Base-by-base conservation (phyloP, 2,888 invertebrate species). In the Synanthedon andrenaeformis region DNA sequence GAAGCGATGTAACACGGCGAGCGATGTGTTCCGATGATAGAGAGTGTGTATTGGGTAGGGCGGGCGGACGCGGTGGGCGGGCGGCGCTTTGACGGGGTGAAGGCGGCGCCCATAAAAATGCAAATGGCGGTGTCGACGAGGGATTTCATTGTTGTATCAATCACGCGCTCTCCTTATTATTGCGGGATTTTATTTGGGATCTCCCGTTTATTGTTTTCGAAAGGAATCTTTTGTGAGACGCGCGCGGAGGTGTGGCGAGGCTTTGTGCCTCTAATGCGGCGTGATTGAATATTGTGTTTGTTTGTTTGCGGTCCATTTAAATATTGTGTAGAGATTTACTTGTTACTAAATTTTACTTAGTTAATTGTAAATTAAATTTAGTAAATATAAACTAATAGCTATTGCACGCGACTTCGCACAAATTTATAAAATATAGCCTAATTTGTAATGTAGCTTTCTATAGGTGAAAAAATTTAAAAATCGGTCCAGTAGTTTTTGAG, bases 71-170 rank as follows among this genome's bases (percentile, higher is more conserved):
- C 56, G 62, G 60, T 60, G 54, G 58, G 56, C 52, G 63, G 65
- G 62, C 61, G 66, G 64, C 63, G 62, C 59, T 56, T 53, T 59
- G 63, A 59, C 56, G 61, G 61, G 60, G 64, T 56, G 57, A 58
- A 51, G 72, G 73, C 70, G 71, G 71, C 69, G 70, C 73, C 73
- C 76, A 85, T 83, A 84, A 83, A 83, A 79, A 84, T 83, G 83
- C 89, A 89, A 90, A 90, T 90, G 86, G 81, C 83, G 80, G 78
- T 84, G 89, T 89, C 88, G 89, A 88, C 89, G 83, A 82, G 78
- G 77, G 79, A 79, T 77, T 70, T 70, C 75, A 67, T 69, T 70
- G 73, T 76, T 74, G 79, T 84, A 84, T 85, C 84, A 85, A 85
- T 84, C 84, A 84, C 74, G 63, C 78, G 67, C 59, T 62, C 61